A percentile compares a stretch with the other conserved stretches of the same genome.
phyloP scores from a whole-genome alignment of 2,888 invertebrate species.

The Exephanes ischioxanthus region DNA sequence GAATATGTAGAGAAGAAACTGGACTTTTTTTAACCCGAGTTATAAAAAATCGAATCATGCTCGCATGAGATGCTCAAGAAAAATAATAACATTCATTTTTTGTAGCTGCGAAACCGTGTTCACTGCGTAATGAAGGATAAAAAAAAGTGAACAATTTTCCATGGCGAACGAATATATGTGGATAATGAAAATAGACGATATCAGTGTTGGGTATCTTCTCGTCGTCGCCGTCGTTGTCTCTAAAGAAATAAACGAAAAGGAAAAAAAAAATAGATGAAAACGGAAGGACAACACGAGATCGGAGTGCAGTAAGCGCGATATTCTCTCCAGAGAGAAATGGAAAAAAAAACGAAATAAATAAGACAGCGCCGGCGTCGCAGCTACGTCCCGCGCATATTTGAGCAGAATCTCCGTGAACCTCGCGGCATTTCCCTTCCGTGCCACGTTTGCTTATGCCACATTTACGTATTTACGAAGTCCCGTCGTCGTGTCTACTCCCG shows the following conservation, averaged over 20 bases:
- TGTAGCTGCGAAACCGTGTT: neutral
- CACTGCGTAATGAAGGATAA: neutral
- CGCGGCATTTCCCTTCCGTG: slow-evolving; percentile 52
- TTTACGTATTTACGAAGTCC: slow-evolving; percentile 66
- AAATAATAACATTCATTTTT: neutral
- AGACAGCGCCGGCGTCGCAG: slow-evolving; percentile 42
- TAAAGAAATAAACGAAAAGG: slow-evolving; percentile 49
- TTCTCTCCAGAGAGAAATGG: slow-evolving; percentile 5
- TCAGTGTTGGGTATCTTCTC: slow-evolving; percentile 16
- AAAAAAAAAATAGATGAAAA: slow-evolving; percentile 36
- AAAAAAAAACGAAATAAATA: slow-evolving; percentile 34
- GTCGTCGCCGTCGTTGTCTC: slow-evolving; percentile 12
- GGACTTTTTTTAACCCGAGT: neutral
- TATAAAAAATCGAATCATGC: slow-evolving; percentile 5
- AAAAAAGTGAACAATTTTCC: neutral
- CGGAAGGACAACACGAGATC: slow-evolving; percentile 56
- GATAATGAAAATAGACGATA: slow-evolving; percentile 46
- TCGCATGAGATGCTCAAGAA: neutral
- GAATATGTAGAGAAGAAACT: slow-evolving; percentile 5
- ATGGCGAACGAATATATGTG: neutral
- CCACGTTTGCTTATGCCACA: slow-evolving; percentile 62
- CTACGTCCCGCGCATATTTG: slow-evolving; percentile 65
- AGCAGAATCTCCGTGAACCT: slow-evolving; percentile 48
- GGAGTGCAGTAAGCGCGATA: slow-evolving; percentile 38
- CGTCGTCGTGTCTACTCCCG: slow-evolving; percentile 40